A percentile compares a stretch with the other conserved stretches of the same genome.
Evolutionary conservation across 1,140 invertebrate genomes (phyloP).

Genomic region (Zaprionus kolodkinae): DNA sequence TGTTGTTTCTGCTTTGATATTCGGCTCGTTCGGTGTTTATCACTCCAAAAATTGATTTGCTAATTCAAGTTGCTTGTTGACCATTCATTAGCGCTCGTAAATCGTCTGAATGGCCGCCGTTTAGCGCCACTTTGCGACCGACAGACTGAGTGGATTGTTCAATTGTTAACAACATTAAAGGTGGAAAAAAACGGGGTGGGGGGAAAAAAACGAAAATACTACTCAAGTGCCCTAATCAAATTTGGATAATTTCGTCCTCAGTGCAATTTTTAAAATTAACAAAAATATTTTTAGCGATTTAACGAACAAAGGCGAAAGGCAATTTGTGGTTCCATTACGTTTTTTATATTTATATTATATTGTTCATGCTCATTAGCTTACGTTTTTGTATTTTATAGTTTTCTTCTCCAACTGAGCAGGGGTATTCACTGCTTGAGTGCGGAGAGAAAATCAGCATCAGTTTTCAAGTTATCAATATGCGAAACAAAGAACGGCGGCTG

Average conservation of each 20-base stretch:
- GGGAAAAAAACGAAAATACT: slow-evolving; percentile 8
- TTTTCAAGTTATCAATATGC: neutral
- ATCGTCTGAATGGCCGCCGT: slow-evolving; percentile 45
- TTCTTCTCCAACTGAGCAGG: slow-evolving; percentile 11
- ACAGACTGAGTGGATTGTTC: neutral
- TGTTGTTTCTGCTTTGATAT: slow-evolving; percentile 1
- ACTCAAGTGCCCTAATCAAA: slow-evolving; percentile 11
- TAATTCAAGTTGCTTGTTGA: slow-evolving; percentile 67
- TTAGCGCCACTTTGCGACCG: slow-evolving; percentile 61
- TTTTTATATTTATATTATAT: slow-evolving; percentile 9
- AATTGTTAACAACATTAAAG: slow-evolving; percentile 12
- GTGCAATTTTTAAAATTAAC: slow-evolving; percentile 14
- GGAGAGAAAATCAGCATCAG: neutral
- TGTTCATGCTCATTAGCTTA: slow-evolving; percentile 15
- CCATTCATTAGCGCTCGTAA: slow-evolving; percentile 65
- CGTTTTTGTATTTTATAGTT: slow-evolving; percentile 28
- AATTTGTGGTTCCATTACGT: slow-evolving; percentile 39
- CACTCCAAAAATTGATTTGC: slow-evolving; percentile 69
- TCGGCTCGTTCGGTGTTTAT: slow-evolving; percentile 45
- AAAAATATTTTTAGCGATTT: slow-evolving; percentile 28
- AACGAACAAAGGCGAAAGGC: slow-evolving; percentile 6
- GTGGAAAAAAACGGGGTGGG: slow-evolving; percentile 6
- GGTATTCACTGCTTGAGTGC: slow-evolving; percentile 19
- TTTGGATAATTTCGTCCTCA: slow-evolving; percentile 28
- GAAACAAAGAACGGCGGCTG: slow-evolving; percentile 14